These are phyloP conservation scores for Mystacides longicornis DNA, from an alignment of 2,888 invertebrate species.

Conservation along the genomic window DNA sequence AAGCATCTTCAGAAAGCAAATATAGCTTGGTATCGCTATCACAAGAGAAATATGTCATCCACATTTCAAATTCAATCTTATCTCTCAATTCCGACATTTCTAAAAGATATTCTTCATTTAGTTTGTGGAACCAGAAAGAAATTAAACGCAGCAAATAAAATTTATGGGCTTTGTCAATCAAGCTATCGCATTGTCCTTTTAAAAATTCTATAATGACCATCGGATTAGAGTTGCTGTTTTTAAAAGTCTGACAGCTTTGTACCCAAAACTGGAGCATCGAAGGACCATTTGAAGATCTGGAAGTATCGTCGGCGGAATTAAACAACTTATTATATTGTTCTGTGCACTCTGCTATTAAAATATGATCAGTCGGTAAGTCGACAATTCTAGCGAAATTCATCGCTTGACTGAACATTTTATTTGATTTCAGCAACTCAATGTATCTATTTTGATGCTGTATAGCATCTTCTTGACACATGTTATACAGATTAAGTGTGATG, in stretches of 20 bases:
- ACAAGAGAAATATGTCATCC: conserved; percentile 39
- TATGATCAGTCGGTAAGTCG: conserved; percentile 43
- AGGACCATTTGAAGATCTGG: conserved; percentile 10
- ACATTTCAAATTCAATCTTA: conserved; percentile 44
- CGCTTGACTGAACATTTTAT: conserved; percentile 49
- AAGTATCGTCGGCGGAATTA: conserved; percentile 7
- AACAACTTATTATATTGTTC: conserved; percentile 41
- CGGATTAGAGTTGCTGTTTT: conserved; percentile 52
- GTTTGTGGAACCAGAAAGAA: conserved; percentile 44
- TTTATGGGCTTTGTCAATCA: conserved; percentile 40
- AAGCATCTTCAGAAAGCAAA: conserved; percentile 12
- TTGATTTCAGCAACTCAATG: conserved; percentile 45
- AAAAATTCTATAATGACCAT: conserved; percentile 58
- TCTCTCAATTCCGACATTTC: conserved; percentile 38
- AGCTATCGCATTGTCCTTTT: conserved; percentile 46
- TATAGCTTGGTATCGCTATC: conserved; percentile 30
- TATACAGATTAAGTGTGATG: conserved; percentile 46
- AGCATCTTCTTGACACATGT: conserved; percentile 39
- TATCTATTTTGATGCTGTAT: conserved; percentile 47
- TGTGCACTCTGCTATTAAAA: conserved; percentile 50
- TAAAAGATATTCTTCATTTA: conserved; percentile 28
- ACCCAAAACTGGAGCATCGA: conserved; percentile 48
- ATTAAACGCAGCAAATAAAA: conserved; percentile 48
- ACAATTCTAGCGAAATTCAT: conserved; percentile 50
- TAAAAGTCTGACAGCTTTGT: conserved; percentile 56